phyloP scores from a whole-genome alignment of 2,888 invertebrate species.

The Hyalella azteca region DNA sequence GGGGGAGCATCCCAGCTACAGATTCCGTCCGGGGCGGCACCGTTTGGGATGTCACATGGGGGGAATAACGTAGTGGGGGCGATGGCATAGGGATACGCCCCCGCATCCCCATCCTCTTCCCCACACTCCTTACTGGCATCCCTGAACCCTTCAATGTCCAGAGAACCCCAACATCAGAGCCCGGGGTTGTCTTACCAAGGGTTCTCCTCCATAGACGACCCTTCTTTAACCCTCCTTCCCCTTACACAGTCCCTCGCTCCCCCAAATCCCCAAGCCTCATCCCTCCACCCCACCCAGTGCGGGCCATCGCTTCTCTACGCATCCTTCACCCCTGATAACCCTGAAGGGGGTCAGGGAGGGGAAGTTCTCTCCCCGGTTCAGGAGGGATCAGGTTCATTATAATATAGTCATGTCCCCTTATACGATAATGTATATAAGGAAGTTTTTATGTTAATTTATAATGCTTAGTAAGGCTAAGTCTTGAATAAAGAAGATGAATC shows the following conservation, averaged over 20 bases:
- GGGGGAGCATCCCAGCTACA: conserved; percentile 56
- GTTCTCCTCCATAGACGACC: neutral
- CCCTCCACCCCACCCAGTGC: neutral
- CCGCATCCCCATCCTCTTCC: conserved; percentile 42
- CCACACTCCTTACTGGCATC: conserved; percentile 32
- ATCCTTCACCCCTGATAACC: neutral
- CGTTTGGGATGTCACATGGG: conserved; percentile 54
- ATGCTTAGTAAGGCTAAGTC: no score
- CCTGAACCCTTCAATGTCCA: conserved; percentile 13
- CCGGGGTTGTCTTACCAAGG: neutral
- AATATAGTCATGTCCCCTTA: no score
- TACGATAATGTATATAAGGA: no score
- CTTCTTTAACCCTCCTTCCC: neutral
- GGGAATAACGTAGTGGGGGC: conserved; percentile 58
- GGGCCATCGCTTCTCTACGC: neutral
- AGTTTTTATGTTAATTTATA: no score
- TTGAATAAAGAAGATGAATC: no score
- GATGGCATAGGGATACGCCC: conserved; percentile 59
- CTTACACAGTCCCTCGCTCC: neutral
- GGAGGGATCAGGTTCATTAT: conserved; percentile 11
- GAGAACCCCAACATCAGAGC: neutral
- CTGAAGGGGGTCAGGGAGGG: neutral
- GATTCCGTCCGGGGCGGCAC: conserved; percentile 53
- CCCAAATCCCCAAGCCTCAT: neutral
- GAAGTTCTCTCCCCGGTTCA: neutral